phyloP scores from a whole-genome alignment of 1,140 invertebrate species.

The Linepithema humile region DNA sequence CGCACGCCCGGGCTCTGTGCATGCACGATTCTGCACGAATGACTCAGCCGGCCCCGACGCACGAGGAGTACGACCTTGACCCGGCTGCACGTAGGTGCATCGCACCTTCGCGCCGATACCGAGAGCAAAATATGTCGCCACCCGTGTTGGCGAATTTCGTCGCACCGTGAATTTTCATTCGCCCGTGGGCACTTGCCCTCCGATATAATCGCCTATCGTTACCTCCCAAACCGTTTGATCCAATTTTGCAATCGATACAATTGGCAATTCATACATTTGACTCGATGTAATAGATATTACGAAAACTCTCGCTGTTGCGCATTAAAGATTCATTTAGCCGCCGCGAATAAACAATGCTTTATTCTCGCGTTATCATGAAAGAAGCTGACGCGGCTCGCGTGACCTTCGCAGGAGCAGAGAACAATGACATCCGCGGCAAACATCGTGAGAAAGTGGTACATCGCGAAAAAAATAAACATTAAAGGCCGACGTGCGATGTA shows the following conservation, averaged over 20 bases:
- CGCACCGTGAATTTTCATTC: not conserved
- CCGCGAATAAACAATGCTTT: not conserved
- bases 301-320: not conserved
- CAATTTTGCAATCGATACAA: not conserved
- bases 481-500: not conserved
- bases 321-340: not conserved
- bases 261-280: no score
- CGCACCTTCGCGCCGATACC: constrained; percentile 71
- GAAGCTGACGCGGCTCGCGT: constrained; percentile 21
- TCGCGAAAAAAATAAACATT: not conserved
- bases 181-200: not conserved
- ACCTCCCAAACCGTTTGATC: not conserved
- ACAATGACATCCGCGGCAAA: constrained; percentile 31
- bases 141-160: not conserved
- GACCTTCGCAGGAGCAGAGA: constrained; percentile 21
- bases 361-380: constrained; percentile 38
- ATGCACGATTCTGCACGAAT: constrained; percentile 78
- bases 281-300: not conserved
- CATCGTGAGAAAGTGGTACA: not conserved
- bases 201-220: not conserved
- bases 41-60: constrained; percentile 78
- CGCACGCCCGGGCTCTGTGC: constrained; percentile 65
- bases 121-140: constrained; percentile 28
- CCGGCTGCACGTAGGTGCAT: constrained; percentile 80
- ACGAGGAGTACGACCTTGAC: constrained; percentile 82